Conservation (phyloP, 2,888 invertebrate genomes). For the Nematopogon swammerdamellus region DNA sequence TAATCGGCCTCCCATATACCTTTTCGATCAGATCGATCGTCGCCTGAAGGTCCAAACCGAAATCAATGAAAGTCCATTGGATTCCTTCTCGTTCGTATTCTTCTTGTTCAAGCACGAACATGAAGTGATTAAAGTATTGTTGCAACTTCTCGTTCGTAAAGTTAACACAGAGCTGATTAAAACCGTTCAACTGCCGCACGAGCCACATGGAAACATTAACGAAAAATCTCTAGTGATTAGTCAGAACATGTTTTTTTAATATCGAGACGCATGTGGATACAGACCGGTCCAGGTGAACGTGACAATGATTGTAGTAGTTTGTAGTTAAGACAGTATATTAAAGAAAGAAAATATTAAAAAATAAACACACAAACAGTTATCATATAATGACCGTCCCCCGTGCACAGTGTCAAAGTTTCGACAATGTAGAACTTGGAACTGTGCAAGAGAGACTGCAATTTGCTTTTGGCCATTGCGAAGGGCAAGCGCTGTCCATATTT, state of each 20-base stretch:
- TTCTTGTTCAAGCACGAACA: slow-evolving; percentile 95
- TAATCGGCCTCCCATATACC: slow-evolving; percentile 61
- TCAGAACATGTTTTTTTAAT: no score
- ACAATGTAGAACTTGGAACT: not conserved
- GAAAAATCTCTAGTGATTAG: not conserved
- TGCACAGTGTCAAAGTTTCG: not conserved
- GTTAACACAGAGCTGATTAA: slow-evolving; percentile 96
- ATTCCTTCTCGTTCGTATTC: slow-evolving; percentile 92
- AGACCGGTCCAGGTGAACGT: no score
- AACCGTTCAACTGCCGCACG: slow-evolving; percentile 76
- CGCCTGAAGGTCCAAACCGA: slow-evolving; percentile 90
- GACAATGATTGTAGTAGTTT: not conserved
- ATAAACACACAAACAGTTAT: slow-evolving; percentile 23
- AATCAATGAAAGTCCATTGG: slow-evolving; percentile 91
- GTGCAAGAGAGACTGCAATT: not conserved
- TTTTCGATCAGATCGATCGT: slow-evolving; percentile 91
- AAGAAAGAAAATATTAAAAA: slow-evolving; percentile 4
- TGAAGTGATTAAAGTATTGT: slow-evolving; percentile 95
- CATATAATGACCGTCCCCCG: not conserved
- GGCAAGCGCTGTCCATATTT: slow-evolving; percentile 51
- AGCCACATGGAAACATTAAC: not conserved
- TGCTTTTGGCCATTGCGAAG: slow-evolving; percentile 22
- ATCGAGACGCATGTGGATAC: no score
- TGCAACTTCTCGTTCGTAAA: slow-evolving; percentile 94
- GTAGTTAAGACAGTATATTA: slow-evolving; percentile 13